Percentiles rank a stretch among this genome's conserved stretches.
Conservation (phyloP, 2,797 vertebrate genomes). For the Ctenopoma multispine region DNA sequence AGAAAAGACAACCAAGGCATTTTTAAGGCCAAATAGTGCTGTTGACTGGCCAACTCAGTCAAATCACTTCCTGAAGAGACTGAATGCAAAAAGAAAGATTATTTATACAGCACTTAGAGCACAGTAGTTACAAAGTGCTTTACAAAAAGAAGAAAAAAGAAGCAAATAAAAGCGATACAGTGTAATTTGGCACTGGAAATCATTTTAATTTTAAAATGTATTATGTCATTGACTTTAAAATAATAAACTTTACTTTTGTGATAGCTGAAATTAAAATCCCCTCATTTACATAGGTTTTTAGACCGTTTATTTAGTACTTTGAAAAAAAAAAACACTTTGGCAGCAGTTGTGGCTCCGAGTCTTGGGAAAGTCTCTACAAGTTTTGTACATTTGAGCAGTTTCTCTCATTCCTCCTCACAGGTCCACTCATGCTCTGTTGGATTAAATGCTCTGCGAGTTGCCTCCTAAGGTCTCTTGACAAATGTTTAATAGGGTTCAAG, state of each 20-base stretch:
- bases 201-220: background rate
- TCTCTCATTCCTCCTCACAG: conserved; percentile 3
- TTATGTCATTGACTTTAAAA: background rate
- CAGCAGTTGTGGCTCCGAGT: background rate
- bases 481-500: conserved; percentile 17
- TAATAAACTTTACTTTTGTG: background rate
- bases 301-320: background rate
- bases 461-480: conserved; percentile 6
- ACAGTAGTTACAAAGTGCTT: background rate
- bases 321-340: background rate
- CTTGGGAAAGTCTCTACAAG: background rate
- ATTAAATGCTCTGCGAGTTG: background rate
- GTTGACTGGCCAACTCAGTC: conserved; percentile 6
- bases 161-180: background rate
- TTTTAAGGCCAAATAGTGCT: conserved; percentile 21
- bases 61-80: conserved; percentile 19
- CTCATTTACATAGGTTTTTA: background rate
- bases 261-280: background rate
- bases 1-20: conserved; percentile 6
- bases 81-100: conserved; percentile 1
- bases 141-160: background rate
- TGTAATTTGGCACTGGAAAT: background rate
- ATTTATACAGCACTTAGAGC: background rate
- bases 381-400: conserved; percentile 6
- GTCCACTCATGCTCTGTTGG: conserved; percentile 4